These are phyloP conservation scores for Glaucomys volans DNA, from an alignment of 2,113 vertebrate species.

Conservation along the genomic window DNA sequence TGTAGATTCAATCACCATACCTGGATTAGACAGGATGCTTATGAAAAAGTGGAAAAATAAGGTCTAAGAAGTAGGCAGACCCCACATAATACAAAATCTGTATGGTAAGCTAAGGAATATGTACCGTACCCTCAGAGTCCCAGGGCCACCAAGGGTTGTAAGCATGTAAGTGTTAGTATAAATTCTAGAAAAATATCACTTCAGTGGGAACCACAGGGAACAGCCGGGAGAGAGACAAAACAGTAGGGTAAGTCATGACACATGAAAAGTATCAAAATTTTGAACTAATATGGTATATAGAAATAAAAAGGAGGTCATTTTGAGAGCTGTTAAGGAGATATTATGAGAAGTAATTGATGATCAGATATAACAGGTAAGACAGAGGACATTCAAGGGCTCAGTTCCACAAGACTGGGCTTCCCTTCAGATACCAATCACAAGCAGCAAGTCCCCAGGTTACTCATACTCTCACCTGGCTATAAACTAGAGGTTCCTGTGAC, in stretches of 20 bases:
- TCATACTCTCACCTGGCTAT: background rate
- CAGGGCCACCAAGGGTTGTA: background rate
- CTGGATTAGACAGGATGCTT: background rate
- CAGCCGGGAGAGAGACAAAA: background rate
- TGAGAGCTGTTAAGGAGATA: background rate
- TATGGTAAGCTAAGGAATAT: background rate
- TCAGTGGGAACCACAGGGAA: background rate
- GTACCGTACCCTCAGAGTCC: background rate
- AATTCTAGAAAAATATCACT: background rate
- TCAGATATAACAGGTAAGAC: background rate
- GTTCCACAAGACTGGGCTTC: background rate
- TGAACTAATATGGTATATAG: background rate
- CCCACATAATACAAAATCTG: background rate
- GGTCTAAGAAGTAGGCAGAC: background rate
- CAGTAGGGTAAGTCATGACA: background rate
- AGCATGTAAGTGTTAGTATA: background rate
- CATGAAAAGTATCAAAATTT: background rate
- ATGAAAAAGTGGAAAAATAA: background rate
- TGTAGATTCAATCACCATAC: background rate
- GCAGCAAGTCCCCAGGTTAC: background rate
- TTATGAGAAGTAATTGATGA: background rate
- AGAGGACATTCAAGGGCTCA: background rate
- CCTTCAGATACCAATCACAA: background rate
- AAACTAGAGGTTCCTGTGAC: background rate
- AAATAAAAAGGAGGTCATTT: background rate